Conservation (phyloP, 2,113 vertebrate species). For the Nettapus auritus region DNA sequence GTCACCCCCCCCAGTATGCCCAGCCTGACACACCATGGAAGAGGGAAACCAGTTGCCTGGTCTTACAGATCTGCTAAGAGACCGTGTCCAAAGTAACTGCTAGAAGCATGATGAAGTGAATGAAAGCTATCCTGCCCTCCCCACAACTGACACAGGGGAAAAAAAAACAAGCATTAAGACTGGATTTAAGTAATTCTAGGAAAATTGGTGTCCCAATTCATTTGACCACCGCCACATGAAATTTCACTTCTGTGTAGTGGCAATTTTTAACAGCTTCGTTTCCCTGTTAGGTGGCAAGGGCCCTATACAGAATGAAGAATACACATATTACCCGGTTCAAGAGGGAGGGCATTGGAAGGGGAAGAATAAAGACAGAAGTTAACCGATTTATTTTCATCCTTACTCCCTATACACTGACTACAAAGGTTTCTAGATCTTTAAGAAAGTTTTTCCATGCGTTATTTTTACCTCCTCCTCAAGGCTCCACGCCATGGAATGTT, state of each 20-base stretch:
- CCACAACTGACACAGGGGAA: background rate
- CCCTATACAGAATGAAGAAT: background rate
- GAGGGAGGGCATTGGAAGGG: background rate
- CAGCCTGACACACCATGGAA: background rate
- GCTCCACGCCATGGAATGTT: background rate
- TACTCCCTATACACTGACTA: background rate
- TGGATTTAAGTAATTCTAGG: conserved; percentile 11
- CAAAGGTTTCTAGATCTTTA: background rate
- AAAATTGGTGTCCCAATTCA: background rate
- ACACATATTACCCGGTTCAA: background rate
- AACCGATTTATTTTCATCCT: background rate
- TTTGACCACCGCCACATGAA: background rate
- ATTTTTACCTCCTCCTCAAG: background rate
- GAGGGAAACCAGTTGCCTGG: background rate
- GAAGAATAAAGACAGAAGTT: background rate
- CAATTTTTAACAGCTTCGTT: background rate
- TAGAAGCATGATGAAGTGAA: background rate
- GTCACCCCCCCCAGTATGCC: background rate
- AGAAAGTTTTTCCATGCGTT: background rate
- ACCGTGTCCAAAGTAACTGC: background rate
- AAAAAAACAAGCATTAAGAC: background rate
- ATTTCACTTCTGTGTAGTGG: background rate
- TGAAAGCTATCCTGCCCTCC: background rate
- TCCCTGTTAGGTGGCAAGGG: too few species aligned
- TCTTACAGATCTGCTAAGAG: background rate